These are phyloP conservation scores for Zoroaster sp. DNA, from an alignment of 53 echinoderm and acorn worm genomes.

Conservation along the genomic window DNA sequence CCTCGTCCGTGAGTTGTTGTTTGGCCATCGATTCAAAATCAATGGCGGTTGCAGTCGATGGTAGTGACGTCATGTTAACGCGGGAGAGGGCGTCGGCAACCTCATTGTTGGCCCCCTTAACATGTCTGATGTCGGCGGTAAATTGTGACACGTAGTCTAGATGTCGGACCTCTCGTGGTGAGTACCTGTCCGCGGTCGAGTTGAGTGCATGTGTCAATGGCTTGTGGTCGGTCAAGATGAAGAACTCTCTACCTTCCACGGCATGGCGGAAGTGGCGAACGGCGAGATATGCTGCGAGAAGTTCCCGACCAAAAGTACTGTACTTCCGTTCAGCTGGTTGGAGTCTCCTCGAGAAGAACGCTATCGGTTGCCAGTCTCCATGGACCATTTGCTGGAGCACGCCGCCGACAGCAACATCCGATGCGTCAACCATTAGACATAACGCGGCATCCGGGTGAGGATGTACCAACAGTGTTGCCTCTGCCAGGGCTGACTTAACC, in stretches of 20 bases:
- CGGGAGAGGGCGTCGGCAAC: background rate
- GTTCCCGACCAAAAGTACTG: slow-evolving; percentile 20
- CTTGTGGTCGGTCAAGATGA: slow-evolving; percentile 27
- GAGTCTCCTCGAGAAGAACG: background rate
- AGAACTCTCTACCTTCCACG: background rate
- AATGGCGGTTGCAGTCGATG: too few species aligned
- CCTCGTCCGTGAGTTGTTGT: too few species aligned
- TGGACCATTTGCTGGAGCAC: too few species aligned
- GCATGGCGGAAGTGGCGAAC: background rate
- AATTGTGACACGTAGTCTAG: too few species aligned
- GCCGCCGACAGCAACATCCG: too few species aligned
- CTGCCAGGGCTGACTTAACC: background rate
- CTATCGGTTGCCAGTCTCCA: background rate
- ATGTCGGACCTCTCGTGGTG: too few species aligned
- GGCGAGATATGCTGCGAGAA: background rate
- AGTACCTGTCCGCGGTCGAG: background rate
- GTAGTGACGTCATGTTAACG: too few species aligned
- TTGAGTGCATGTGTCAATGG: background rate
- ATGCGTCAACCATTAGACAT: background rate
- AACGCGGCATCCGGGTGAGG: background rate
- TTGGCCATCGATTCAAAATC: too few species aligned
- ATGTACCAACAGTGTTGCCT: background rate
- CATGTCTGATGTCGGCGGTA: too few species aligned
- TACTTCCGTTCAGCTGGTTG: too few species aligned
- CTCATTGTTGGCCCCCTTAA: too few species aligned